A percentile compares a stretch with the other conserved stretches of the same genome.
Evolutionary conservation across 2,797 vertebrate genomes (phyloP).

Genomic region (Schizopygopsis malacanthus): DNA sequence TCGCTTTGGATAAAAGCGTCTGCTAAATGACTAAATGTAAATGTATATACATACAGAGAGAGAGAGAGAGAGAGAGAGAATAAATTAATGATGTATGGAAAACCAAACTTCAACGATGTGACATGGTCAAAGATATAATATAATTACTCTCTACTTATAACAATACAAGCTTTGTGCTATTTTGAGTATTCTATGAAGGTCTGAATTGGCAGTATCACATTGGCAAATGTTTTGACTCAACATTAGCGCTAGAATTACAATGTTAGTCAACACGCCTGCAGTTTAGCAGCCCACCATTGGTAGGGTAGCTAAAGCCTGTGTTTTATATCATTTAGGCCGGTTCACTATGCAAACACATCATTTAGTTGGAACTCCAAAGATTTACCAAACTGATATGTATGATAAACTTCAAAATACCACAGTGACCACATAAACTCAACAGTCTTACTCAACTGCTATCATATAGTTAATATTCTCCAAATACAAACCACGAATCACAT

Average conservation of each 20-base stretch:
- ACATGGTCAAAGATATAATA: neutral
- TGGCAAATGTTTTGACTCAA: constrained; percentile 2
- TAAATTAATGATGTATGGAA: neutral
- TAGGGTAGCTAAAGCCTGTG: neutral
- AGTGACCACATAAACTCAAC: constrained; percentile 57
- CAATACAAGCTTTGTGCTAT: neutral
- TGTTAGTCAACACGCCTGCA: constrained; percentile 19
- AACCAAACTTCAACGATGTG: neutral
- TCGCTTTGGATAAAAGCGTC: too few species aligned
- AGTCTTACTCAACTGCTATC: constrained; percentile 55
- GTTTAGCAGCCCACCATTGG: neutral
- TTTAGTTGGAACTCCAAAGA: constrained; percentile 20
- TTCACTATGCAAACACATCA: neutral
- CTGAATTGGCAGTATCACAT: constrained; percentile 20
- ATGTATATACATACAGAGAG: too few species aligned
- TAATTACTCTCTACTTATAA: neutral
- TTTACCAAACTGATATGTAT: constrained; percentile 54
- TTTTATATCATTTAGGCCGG: constrained; percentile 9
- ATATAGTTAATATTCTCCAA: constrained; percentile 60
- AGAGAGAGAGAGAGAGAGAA: too few species aligned
- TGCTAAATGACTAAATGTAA: too few species aligned
- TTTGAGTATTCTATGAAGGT: neutral
- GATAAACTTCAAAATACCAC: constrained; percentile 65
- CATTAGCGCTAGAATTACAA: constrained; percentile 16
- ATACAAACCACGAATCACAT: constrained; percentile 59